Percentiles rank a stretch among this genome's conserved stretches.
Evolutionary conservation across 2,888 invertebrate genomes (phyloP).

Genomic region (Melanotus villosus): DNA sequence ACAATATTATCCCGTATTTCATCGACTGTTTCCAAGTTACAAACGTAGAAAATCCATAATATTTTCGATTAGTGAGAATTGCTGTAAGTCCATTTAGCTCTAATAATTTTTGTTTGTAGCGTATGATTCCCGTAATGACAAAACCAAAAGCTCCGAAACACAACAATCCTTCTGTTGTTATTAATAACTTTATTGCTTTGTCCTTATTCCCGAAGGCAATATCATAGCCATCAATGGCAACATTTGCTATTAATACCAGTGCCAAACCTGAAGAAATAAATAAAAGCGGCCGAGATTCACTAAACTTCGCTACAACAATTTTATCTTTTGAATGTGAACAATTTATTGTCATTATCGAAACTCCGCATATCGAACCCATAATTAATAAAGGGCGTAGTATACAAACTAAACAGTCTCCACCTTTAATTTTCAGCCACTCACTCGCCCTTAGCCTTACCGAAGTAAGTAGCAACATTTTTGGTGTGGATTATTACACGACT

Average conservation of each 20-base stretch:
- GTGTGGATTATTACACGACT: no score
- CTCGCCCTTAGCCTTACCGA: no score
- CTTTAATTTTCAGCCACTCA: no score
- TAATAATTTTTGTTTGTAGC: not conserved
- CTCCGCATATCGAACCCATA: not conserved
- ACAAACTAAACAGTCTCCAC: not conserved
- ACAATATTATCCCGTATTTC: no score
- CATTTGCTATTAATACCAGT: no score
- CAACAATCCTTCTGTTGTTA: not conserved
- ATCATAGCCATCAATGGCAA: no score
- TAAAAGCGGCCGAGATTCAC: no score
- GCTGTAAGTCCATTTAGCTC: not conserved
- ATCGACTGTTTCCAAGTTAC: not conserved
- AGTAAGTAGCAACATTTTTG: no score
- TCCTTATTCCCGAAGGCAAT: no score
- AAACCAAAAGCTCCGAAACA: not conserved
- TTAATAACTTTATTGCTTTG: no score
- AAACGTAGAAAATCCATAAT: not conserved
- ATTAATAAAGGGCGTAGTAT: not conserved
- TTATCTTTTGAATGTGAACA: not conserved
- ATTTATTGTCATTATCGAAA: not conserved
- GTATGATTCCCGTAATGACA: not conserved
- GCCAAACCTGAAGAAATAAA: no score
- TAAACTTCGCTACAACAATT: no score
- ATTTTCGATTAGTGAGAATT: not conserved